Conservation (phyloP, 2,797 vertebrate genomes). For the Dicrostonyx torquatus region DNA sequence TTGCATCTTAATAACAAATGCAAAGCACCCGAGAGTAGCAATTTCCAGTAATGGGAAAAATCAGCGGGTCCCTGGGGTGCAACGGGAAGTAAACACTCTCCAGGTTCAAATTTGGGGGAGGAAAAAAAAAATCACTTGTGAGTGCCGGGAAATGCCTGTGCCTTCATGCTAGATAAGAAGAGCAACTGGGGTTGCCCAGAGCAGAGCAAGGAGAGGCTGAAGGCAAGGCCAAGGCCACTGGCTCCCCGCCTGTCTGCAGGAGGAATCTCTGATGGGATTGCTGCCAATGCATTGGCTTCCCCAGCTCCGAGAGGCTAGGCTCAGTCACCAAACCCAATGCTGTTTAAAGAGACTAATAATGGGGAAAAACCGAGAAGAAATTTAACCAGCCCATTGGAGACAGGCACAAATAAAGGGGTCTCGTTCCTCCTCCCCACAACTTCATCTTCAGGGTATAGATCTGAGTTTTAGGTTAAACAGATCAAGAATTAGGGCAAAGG, state of each 20-base stretch:
- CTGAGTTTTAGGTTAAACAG: neutral
- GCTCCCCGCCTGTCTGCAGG: neutral
- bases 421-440: neutral
- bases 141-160: neutral
- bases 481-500: neutral
- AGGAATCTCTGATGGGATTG: neutral
- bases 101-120: conserved; percentile 62
- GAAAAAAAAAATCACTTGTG: conserved; percentile 53
- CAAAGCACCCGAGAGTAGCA: conserved; percentile 72
- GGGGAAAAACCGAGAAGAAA: neutral
- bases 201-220: neutral
- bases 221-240: neutral
- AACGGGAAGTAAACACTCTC: conserved; percentile 72
- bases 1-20: conserved; percentile 79
- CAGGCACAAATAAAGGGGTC: neutral
- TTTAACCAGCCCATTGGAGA: neutral
- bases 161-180: neutral
- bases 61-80: conserved; percentile 67
- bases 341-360: neutral
- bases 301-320: neutral
- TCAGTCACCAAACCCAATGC: neutral
- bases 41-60: conserved; percentile 76
- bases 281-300: neutral
- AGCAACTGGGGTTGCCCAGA: neutral
- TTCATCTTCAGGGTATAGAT: too few relatives aligned